Percentiles rank a stretch among this genome's conserved stretches.
Evolutionary conservation across 2,888 invertebrate genomes (phyloP).

Genomic region (Tuta absoluta): DNA sequence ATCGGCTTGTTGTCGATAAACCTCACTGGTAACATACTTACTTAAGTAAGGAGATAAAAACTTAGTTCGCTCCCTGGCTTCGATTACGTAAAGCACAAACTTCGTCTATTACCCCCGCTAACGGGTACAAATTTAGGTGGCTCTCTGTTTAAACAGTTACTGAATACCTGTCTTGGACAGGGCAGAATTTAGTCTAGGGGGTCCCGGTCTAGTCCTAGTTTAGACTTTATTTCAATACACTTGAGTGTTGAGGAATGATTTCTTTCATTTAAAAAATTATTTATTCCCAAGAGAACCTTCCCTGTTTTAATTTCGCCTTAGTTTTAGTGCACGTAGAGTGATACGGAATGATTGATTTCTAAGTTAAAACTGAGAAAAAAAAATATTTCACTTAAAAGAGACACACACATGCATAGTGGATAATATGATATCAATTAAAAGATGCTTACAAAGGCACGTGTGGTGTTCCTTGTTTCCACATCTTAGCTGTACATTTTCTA

Average conservation of each 20-base stretch:
- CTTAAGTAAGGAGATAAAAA: constrained; percentile 57
- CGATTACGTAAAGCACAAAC: constrained; percentile 67
- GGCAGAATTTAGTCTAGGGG: background rate
- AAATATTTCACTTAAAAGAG: background rate
- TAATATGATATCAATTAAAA: background rate
- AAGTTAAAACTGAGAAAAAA: no score
- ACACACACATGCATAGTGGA: background rate
- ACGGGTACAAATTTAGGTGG: constrained; percentile 64
- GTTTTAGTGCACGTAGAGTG: no score
- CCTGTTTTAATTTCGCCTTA: background rate
- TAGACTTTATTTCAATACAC: no score
- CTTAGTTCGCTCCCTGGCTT: constrained; percentile 62
- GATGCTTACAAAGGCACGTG: background rate
- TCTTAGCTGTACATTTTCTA: background rate
- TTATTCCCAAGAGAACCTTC: no score
- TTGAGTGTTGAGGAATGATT: no score
- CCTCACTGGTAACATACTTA: constrained; percentile 19
- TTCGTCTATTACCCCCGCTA: constrained; percentile 68
- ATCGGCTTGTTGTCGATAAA: constrained; percentile 24
- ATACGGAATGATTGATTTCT: no score
- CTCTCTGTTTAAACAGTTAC: constrained; percentile 67
- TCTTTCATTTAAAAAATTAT: no score
- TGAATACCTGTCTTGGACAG: constrained; percentile 53
- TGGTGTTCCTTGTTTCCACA: background rate
- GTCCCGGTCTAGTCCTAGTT: background rate